Base-by-base conservation (phyloP, 1,140 invertebrate genomes). In the Dendroctonus ponderosae region DNA sequence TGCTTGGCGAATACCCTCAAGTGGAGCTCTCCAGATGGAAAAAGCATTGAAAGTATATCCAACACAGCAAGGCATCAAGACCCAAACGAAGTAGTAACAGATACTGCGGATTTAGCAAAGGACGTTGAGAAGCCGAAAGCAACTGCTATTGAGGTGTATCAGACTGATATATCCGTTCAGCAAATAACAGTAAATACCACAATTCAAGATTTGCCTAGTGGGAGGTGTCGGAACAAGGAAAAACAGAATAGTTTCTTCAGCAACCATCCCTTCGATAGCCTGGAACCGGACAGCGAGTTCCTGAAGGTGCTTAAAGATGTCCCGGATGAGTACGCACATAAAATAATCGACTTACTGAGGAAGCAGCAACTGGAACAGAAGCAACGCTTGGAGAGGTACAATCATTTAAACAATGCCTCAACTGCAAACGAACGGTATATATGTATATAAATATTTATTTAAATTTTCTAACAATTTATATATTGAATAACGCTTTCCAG, bases 261-360 rank as follows among this genome's bases (percentile, higher is more conserved):
- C 12, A 58, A 68, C 57, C 42, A 56, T 39, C n/a, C 60, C 37
- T 69, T 67, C 41, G 46, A 66, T 11, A 26, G 43, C 40, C 46
- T 63, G 7, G 51, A 70, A 60, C 51, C 66, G 26, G 71, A 74
- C 37, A 40, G 60, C n/a, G 67, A 73, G 37, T 66, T 76, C 11
- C 7, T 65, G n/a, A 58, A 70, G 39, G 69, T 76, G 38, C 50
- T 76, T n/a, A 68, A 69, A 46, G 67, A 69, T 12, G 75, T 79
- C 8, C 77, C 78, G n/a, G 69, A 74, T 9, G 69, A 71, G 7
- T 79, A 80, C 69, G 72, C 76, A 0, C 74, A 77, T 66, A 74
- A 79, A 43, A 79, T 82, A 49, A 72, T 80, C 11, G 71, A 79
- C n/a, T 50, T 82, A 43, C 66, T 81, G 7, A 64, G 75, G 12